phyloP scores from a whole-genome alignment of 2,797 vertebrate species.

The Arnoldichthys spilopterus region DNA sequence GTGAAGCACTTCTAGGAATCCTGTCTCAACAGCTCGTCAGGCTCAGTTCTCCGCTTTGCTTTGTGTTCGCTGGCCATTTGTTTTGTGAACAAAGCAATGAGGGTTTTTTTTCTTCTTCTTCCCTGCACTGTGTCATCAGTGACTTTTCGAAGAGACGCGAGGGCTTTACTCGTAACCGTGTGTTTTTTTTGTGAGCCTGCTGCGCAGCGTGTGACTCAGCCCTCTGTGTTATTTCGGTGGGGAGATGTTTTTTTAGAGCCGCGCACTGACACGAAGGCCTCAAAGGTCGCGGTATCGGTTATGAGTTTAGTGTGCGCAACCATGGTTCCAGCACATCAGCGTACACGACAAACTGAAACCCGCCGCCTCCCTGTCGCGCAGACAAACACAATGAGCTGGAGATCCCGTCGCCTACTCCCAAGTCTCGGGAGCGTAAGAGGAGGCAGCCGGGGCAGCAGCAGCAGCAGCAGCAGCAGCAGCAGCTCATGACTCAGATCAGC shows the following conservation, averaged over 20 bases:
- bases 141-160: background rate
- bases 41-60: background rate
- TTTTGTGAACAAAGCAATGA: conserved; percentile 32
- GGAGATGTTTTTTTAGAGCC: background rate
- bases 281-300: conserved; percentile 36
- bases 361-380: conserved; percentile 63
- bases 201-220: conserved; percentile 14
- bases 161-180: conserved; percentile 15
- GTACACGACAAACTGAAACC: conserved; percentile 13
- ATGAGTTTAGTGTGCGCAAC: conserved; percentile 19
- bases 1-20: conserved; percentile 37
- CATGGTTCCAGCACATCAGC: conserved; percentile 14
- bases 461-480: conserved; percentile 64
- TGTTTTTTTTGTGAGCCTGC: conserved; percentile 17
- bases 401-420: conserved; percentile 92
- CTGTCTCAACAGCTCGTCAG: background rate
- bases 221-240: background rate
- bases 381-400: conserved; percentile 98
- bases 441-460: conserved; percentile 70
- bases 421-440: conserved; percentile 93
- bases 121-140: background rate
- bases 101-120: background rate
- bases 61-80: background rate
- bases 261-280: background rate
- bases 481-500: conserved; percentile 93